Conservation (phyloP, 2,888 invertebrate species). For the Ellobium chinense region DNA sequence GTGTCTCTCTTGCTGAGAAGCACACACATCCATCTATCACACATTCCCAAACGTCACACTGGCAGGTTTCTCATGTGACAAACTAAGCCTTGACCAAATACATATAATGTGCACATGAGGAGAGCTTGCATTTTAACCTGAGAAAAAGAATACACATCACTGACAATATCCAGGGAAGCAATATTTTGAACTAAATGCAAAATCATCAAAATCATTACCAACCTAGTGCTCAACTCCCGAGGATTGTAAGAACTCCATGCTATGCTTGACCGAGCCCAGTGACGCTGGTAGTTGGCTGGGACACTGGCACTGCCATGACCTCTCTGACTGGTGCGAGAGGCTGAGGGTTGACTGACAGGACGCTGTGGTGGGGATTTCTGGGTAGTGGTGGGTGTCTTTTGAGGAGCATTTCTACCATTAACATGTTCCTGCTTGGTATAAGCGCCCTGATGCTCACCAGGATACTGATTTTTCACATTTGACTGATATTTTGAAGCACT, state of each 20-base stretch:
- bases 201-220: no score
- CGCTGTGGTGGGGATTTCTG: not conserved
- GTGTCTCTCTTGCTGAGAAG: no score
- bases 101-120: no score
- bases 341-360: not conserved
- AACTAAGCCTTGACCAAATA: no score
- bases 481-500: not conserved
- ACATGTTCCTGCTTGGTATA: not conserved
- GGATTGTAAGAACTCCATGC: slow-evolving; percentile 70
- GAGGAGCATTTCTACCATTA: not conserved
- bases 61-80: no score
- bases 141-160: no score
- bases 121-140: no score
- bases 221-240: slow-evolving; percentile 67
- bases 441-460: not conserved
- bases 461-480: not conserved
- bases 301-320: not conserved
- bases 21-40: no score
- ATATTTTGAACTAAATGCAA: no score
- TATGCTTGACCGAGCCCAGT: slow-evolving; percentile 70
- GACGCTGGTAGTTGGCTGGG: slow-evolving; percentile 58
- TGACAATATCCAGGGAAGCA: no score
- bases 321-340: not conserved
- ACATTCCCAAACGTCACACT: no score
- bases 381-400: not conserved